phyloP scores from a whole-genome alignment of 64 coral and sea anemone genomes.

The Actinia tenebrosa region DNA sequence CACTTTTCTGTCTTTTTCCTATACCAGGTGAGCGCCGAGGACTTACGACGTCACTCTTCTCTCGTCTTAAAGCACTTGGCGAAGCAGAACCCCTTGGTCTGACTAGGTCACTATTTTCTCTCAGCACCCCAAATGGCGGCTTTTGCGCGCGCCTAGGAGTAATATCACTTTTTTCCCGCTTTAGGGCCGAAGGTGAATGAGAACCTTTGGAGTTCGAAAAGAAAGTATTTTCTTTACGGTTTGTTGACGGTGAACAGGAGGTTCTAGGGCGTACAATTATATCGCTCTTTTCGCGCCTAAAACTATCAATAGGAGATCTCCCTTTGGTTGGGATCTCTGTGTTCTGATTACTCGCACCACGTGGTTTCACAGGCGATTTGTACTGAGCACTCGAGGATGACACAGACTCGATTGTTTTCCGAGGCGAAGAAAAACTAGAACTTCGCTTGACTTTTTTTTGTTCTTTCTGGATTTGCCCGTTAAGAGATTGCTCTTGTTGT shows the following conservation, averaged over 20 bases:
- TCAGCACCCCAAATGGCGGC: conserved; percentile 19
- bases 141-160: conserved; percentile 12
- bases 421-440: conserved; percentile 33
- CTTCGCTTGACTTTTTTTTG: conserved; percentile 25
- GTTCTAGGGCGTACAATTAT: conserved; percentile 20
- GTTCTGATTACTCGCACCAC: not conserved
- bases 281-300: conserved; percentile 51
- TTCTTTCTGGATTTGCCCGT: not conserved
- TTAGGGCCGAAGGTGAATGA: conserved; percentile 18
- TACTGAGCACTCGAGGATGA: not conserved
- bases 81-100: conserved; percentile 17
- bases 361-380: not conserved
- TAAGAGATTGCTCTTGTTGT: not conserved
- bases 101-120: conserved; percentile 47
- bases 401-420: not conserved
- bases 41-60: conserved; percentile 55
- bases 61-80: conserved; percentile 22
- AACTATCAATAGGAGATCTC: conserved; percentile 9
- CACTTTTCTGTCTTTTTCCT: conserved; percentile 16
- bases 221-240: not conserved
- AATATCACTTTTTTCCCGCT: conserved; percentile 31
- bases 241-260: conserved; percentile 7
- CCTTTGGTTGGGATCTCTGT: conserved; percentile 19
- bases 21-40: not conserved
- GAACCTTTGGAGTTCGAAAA: conserved; percentile 6